Evolutionary conservation across 2,888 invertebrate genomes (phyloP), one percentile per base, ranked within the genome.

Genomic region (Drosophila paracracens): DNA sequence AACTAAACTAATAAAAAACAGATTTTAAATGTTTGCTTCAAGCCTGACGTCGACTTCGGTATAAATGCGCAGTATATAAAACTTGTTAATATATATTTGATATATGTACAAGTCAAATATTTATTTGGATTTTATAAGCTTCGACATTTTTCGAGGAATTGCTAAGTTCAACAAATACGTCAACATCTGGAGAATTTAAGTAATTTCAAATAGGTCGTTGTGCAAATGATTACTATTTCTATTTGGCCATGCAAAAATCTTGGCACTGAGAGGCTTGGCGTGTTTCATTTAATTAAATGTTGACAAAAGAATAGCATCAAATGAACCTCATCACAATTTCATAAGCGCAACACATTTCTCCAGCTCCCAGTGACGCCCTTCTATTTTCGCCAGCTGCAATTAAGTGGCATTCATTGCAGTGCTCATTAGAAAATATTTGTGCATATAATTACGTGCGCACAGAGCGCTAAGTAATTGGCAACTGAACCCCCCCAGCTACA

Each of bases 401-500:
- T 83, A 83, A 83, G 78, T 78, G 65, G 60, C 70, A 87, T 83
- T 88, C 82, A 86, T 77, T 79, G 81, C 84, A 75, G 48, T 79
- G 79, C 88, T 88, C 83, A 87, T 85, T 88, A 88, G 76, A 81
- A 79, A 88, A 80, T 87, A 82, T 83, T 86, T 85, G 73, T 83
- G 87, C 74, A 83, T 83, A 71, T 79, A 86, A 86, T 84, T 84
- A 86, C 79, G 81, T 77, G 73, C 61, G 69, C 65, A 66, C 50
- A 70, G 75, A 62, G 33, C 52, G 62, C 25, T 43, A 66, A 54
- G 57, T 57, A 31, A 60, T 33, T 50, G 48, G 29, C 36, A 11
- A 11, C 29, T 18, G 18, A 13, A 38, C 27, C 18, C 27, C 38
- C 0, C n/a, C 29, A 43, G 43, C 11, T 2, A 29, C 2, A 18